A percentile compares a stretch with the other conserved stretches of the same genome.
Conservation (phyloP, 2,888 invertebrate species). For the Oscheius sp. region DNA sequence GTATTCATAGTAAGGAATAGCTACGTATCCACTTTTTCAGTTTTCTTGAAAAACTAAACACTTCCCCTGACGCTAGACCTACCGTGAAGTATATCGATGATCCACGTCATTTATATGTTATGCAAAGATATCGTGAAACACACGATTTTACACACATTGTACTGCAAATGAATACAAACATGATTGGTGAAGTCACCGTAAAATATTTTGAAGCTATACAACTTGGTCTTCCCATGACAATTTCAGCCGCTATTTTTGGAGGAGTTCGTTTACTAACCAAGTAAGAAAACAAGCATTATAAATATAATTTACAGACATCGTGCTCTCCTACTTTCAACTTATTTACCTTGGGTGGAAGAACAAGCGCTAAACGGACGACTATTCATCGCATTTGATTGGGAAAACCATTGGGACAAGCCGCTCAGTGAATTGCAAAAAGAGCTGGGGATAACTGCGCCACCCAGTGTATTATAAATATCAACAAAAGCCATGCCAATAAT, state of each 20-base stretch:
- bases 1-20: conserved; percentile 77
- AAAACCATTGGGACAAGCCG: conserved; percentile 57
- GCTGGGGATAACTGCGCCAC: conserved; percentile 28
- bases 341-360: conserved; percentile 63
- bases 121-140: conserved; percentile 95
- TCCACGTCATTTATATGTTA: conserved; percentile 88
- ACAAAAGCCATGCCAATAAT: too few relatives aligned
- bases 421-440: conserved; percentile 54
- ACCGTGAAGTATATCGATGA: conserved; percentile 91
- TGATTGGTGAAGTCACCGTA: conserved; percentile 84
- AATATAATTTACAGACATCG: conserved; percentile 50
- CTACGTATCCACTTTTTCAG: conserved; percentile 28
- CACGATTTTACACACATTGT: conserved; percentile 93
- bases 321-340: conserved; percentile 45
- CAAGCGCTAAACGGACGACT: conserved; percentile 59
- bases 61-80: conserved; percentile 89
- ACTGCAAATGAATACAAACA: conserved; percentile 88
- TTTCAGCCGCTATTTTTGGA: conserved; percentile 90
- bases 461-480: too few relatives aligned
- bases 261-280: conserved; percentile 85
- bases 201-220: conserved; percentile 98
- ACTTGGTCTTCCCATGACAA: conserved; percentile 92
- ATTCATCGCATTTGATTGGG: conserved; percentile 64
- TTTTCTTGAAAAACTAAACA: conserved; percentile 76
- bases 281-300: conserved; percentile 72